Evolutionary conservation across 2,113 vertebrate species (phyloP), one percentile per base, ranked within the genome.

Genomic region (Semicossyphus pulcher): DNA sequence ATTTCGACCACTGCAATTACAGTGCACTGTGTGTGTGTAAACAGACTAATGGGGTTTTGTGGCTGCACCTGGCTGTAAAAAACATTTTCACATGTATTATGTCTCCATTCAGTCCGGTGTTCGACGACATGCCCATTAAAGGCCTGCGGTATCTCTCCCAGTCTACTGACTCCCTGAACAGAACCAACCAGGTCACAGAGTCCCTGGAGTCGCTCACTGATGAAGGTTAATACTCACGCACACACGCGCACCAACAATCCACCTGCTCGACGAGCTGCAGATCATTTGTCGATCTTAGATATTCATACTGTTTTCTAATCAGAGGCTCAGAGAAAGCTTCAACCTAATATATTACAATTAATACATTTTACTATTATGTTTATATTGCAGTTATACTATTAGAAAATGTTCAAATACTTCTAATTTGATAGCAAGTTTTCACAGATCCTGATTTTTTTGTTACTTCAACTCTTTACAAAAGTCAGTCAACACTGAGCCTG

Each of bases 161-260:
- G 67, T 99, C 97, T 34, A 98, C 96, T 3, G 97, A 99, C 92
- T 98, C 97, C 16, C 94, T 99, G 56, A 95, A 97, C 91, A 97
- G 97, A 92, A 96, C 94, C 81, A 96, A 90, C 59, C 87, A 95
- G 76, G 96, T 96, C 82, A 97, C 96, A n/a, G 96, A 96, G 81
- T 99, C 97, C 37, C 96, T 92, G 47, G 97, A 99, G 72, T 99
- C 97, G 0, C 94, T 99, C 34, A 95, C 95, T 26, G 97, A 99
- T 48, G 97, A 99, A 93, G 97, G 97, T 98, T 83, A 94, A 12
- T 57, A 36, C 45, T 66, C 56, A 49, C 64, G 34, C 49, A n/a
- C 37, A 51, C 49, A 18, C 56, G 51, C 26, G 3, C 1, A 23
- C 44, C 5, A 25, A 75, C 15, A 12, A n/a, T n/a, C n/a, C n/a